Conservation (phyloP, 2,797 vertebrate genomes). For the Aulostomus chinensis region DNA sequence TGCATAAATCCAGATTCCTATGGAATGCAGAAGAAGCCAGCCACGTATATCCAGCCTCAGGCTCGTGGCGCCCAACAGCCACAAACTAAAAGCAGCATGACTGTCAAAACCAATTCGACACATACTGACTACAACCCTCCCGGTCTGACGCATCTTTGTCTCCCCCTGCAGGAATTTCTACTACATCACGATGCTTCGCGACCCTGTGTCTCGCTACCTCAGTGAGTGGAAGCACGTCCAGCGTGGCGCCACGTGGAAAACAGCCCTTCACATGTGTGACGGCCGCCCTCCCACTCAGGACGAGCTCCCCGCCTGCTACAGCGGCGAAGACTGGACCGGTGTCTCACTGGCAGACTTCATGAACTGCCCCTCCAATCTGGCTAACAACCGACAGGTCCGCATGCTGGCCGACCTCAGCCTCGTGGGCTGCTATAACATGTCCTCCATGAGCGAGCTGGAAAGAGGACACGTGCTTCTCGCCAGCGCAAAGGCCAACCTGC, state of each 20-base stretch:
- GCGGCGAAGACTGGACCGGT: constrained; percentile 94
- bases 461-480: constrained; percentile 86
- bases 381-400: constrained; percentile 95
- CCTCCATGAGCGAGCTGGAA: constrained; percentile 89
- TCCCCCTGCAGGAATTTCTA: constrained; percentile 89
- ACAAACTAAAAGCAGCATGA: no score
- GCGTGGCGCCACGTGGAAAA: constrained; percentile 95
- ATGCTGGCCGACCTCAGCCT: constrained; percentile 95
- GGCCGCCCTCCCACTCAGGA: constrained; percentile 90
- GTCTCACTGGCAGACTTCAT: constrained; percentile 90
- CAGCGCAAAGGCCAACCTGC: constrained; percentile 93
- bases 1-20: no score
- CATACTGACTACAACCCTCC: no score
- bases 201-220: constrained; percentile 93
- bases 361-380: constrained; percentile 92
- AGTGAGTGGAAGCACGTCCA: constrained; percentile 98
- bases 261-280: constrained; percentile 94
- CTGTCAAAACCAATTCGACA: no score
- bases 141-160: no score
- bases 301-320: constrained; percentile 91
- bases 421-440: constrained; percentile 86
- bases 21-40: no score
- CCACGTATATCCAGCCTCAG: no score
- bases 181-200: constrained; percentile 96
- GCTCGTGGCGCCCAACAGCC: no score